A percentile compares a stretch with the other conserved stretches of the same genome.
Evolutionary conservation across 1,140 invertebrate species (phyloP).

Genomic region (Hylaeus volcanicus): DNA sequence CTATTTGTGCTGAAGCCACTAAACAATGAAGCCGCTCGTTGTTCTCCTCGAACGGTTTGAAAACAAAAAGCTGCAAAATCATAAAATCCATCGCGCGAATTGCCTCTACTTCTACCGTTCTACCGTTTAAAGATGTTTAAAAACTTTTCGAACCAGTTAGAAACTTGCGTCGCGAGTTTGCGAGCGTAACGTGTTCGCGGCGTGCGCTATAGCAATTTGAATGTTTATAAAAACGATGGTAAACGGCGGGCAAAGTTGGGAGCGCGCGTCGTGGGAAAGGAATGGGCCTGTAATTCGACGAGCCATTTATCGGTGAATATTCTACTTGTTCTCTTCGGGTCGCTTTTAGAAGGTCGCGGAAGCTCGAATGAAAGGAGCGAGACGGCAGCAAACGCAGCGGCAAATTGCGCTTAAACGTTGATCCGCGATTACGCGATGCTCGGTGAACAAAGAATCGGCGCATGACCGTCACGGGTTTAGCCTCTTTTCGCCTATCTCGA

Average conservation of each 20-base stretch:
- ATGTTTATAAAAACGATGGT: background rate
- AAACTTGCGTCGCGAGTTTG: no score
- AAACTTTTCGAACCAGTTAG: no score
- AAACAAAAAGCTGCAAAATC: no score
- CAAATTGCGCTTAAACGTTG: conserved; percentile 28
- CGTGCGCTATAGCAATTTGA: background rate
- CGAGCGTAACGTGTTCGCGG: background rate
- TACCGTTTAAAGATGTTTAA: no score
- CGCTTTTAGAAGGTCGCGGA: conserved; percentile 4
- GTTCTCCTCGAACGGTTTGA: no score
- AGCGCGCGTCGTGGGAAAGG: conserved; percentile 11
- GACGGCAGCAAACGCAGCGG: background rate
- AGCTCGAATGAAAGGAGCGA: background rate
- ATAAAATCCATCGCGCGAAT: no score
- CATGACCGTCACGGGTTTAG: conserved; percentile 15
- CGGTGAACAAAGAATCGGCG: conserved; percentile 45
- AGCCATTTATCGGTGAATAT: conserved; percentile 24
- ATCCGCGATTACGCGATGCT: conserved; percentile 31
- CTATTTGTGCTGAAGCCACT: no score
- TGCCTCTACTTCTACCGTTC: no score
- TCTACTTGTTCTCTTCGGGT: background rate
- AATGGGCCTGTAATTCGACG: conserved; percentile 12
- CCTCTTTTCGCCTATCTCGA: conserved; percentile 13
- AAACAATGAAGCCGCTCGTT: no score
- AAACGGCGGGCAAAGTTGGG: background rate